Conservation (phyloP, 2,888 invertebrate genomes). For the Mesorhabditis sp. region DNA sequence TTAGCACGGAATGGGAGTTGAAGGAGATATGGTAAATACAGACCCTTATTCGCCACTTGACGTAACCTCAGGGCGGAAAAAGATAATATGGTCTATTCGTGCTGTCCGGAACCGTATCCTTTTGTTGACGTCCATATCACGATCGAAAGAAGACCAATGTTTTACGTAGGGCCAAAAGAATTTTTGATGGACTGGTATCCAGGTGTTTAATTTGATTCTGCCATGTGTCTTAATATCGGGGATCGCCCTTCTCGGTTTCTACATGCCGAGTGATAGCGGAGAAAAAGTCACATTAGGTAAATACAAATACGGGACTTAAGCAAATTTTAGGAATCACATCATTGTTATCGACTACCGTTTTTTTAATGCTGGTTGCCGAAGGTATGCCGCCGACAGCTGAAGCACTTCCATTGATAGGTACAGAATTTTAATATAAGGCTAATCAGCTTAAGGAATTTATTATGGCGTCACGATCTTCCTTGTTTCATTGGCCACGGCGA, state of each 20-base stretch:
- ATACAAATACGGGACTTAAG: not conserved
- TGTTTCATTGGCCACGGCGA: conserved; percentile 62
- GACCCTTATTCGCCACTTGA: not conserved
- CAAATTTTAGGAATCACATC: conserved; percentile 72
- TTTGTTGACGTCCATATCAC: conserved; percentile 79
- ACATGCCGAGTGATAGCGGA: conserved; percentile 81
- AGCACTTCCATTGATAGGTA: conserved; percentile 80
- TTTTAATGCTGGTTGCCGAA: conserved; percentile 81
- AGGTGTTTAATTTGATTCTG: conserved; percentile 77
- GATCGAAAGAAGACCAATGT: conserved; percentile 73
- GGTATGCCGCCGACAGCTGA: conserved; percentile 77
- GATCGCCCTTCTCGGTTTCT: conserved; percentile 80
- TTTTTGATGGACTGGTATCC: conserved; percentile 10
- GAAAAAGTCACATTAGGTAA: conserved; percentile 75
- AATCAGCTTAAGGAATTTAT: conserved; percentile 61
- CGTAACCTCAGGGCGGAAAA: conserved; percentile 58
- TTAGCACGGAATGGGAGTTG: conserved; percentile 56
- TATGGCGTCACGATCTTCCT: conserved; percentile 66
- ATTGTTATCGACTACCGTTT: conserved; percentile 81
- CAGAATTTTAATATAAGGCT: not conserved
- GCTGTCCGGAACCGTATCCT: conserved; percentile 75
- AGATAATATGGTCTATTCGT: conserved; percentile 74
- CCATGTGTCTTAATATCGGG: conserved; percentile 81
- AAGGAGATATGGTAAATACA: conserved; percentile 33
- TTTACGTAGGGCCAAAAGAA: conserved; percentile 39